A percentile compares a stretch with the other conserved stretches of the same genome.
Conservation (phyloP, 1,140 invertebrate genomes). For the Yoshiicerus persimilis region DNA sequence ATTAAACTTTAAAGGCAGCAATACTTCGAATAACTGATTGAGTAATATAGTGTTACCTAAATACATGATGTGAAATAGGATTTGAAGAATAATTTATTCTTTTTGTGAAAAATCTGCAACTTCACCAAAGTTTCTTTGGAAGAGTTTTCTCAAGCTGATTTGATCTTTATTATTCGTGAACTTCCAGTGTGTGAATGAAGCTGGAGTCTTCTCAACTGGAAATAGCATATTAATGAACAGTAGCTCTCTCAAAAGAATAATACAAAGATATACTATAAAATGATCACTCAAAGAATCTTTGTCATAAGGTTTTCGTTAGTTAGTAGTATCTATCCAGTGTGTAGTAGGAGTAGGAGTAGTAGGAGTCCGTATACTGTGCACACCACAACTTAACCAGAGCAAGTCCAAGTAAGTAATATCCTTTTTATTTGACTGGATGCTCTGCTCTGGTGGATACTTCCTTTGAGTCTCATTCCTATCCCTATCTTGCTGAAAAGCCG, state of each 20-base stretch:
- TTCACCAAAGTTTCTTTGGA: slow-evolving; percentile 1
- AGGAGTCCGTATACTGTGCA: background rate
- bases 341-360: background rate
- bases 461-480: background rate
- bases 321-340: too few relatives aligned
- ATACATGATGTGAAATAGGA: background rate
- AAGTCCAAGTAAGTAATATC: background rate
- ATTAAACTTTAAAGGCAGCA: too few relatives aligned
- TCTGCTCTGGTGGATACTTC: background rate
- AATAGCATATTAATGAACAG: background rate
- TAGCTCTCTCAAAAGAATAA: background rate
- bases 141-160: background rate
- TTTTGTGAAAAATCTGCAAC: slow-evolving; percentile 4
- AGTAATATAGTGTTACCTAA: too few relatives aligned
- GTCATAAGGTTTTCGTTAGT: background rate
- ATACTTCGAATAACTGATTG: too few relatives aligned
- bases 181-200: background rate
- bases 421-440: background rate
- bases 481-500: background rate
- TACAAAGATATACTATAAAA: background rate
- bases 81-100: background rate
- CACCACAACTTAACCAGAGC: too few relatives aligned
- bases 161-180: background rate
- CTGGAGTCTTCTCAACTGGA: background rate
- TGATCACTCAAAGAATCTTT: background rate